phyloP scores from a whole-genome alignment of 2,888 invertebrate genomes.

The Theodoxus fluviatilis region DNA sequence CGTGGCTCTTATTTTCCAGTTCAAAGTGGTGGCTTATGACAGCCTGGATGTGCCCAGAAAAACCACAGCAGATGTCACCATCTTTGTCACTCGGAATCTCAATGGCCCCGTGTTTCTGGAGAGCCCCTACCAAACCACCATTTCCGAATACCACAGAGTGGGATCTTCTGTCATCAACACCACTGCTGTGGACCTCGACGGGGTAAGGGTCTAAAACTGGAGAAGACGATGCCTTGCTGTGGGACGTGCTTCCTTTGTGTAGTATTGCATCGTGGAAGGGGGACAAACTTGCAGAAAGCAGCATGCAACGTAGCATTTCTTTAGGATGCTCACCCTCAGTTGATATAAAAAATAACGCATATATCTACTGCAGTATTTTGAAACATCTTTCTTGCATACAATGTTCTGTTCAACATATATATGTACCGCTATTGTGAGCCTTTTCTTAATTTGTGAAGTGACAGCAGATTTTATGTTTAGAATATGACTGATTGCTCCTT shows the following conservation, averaged over 20 bases:
- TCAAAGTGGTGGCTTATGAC: slow-evolving; percentile 41
- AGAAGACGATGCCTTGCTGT: too few relatives aligned
- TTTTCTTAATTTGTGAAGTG: too few relatives aligned
- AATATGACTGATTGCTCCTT: too few relatives aligned
- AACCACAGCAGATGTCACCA: slow-evolving; percentile 38
- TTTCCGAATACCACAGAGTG: slow-evolving; percentile 38
- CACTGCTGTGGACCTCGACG: slow-evolving; percentile 39
- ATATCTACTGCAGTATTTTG: background rate
- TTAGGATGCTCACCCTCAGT: too few relatives aligned
- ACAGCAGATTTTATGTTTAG: too few relatives aligned
- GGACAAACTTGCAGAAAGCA: too few relatives aligned
- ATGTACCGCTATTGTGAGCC: background rate
- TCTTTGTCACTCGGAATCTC: slow-evolving; percentile 41
- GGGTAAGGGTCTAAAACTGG: slow-evolving; percentile 32
- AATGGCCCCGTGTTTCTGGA: slow-evolving; percentile 33
- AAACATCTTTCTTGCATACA: background rate
- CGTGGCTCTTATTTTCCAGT: too few relatives aligned
- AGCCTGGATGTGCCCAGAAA: slow-evolving; percentile 34
- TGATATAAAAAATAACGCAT: slow-evolving; percentile 1
- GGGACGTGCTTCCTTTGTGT: too few relatives aligned
- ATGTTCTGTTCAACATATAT: background rate
- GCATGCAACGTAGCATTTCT: too few relatives aligned
- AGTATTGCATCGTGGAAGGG: too few relatives aligned
- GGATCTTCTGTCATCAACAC: slow-evolving; percentile 39
- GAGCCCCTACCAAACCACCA: slow-evolving; percentile 25